Evolutionary conservation across 2,113 vertebrate genomes (phyloP), one percentile per base, ranked within the genome.

Genomic region (Prionailurus bengalensis): DNA sequence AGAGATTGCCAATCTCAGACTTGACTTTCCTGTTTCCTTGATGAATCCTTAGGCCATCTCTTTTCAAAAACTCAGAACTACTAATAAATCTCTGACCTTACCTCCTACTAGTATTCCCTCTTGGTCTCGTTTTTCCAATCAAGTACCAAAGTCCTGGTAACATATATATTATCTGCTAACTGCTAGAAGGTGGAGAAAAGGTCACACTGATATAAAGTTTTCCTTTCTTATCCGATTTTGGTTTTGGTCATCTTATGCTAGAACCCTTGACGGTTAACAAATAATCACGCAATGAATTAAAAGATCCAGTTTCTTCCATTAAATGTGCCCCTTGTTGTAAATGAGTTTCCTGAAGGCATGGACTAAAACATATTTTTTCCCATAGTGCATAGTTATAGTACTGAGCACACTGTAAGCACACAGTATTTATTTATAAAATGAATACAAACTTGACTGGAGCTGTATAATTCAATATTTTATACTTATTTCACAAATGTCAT

Each of bases 111-210:
- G 3, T 39, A 29, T 4, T 81, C 45, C 45, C 36, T 55, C 25
- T n/a, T 16, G 1, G 7, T 45, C 19, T 29, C 3, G 6, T 55
- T 66, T 86, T 31, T 48, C n/a, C 70, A 29, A 70, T 31, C 29
- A 81, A 80, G 3, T 39, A n/a, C 4, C 39, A n/a, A 39, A 51
- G 2, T 68, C 31, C 7, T 2, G 0, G 0, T 33, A 4, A 33
- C 27, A 66, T 33, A 12, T 1, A 5, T 3, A 45, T 36, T 45
- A 33, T 74, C n/a, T 82, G 6, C 65, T 36, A 82, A 42, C 14
- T 48, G 17, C 58, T 39, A 9, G 17, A 68, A 87, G 17, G 42
- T 7, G 1, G 5, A 80, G 48, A 68, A 39, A 63, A 92, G 27
- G 19, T 66, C 29, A n/a, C 10, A 42, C 25, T 42, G n/a, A 92